Conservation (phyloP, 2,888 invertebrate genomes). For the Cetonia aurata region DNA sequence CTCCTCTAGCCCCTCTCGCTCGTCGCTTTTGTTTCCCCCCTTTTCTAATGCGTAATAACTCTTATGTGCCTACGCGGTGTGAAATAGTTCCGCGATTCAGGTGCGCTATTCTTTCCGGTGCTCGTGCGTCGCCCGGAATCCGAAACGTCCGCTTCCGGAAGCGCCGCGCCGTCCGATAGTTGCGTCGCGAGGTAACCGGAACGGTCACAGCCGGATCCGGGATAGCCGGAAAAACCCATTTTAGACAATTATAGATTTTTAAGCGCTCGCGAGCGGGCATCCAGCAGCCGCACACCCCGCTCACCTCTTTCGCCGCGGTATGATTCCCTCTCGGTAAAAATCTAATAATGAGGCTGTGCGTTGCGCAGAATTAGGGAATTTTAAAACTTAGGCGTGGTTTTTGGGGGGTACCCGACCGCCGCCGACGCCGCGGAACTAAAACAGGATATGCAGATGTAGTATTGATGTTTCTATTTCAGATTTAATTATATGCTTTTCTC, state of each 20-base stretch:
- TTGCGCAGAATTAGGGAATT: slow-evolving; percentile 67
- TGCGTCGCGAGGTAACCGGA: slow-evolving; percentile 4
- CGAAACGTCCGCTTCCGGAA: slow-evolving; percentile 13
- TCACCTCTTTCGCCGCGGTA: slow-evolving; percentile 50
- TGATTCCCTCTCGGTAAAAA: slow-evolving; percentile 60
- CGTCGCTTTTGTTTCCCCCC: slow-evolving; percentile 50
- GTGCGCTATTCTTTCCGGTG: slow-evolving; percentile 31
- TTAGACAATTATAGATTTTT: slow-evolving; percentile 44
- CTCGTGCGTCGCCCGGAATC: slow-evolving; percentile 10
- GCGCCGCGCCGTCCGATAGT: background rate
- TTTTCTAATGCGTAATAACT: slow-evolving; percentile 57
- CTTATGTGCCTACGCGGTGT: slow-evolving; percentile 52
- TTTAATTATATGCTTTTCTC: slow-evolving; percentile 66
- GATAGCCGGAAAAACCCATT: slow-evolving; percentile 40
- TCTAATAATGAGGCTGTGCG: slow-evolving; percentile 59
- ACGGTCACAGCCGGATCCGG: slow-evolving; percentile 21
- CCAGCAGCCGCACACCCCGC: slow-evolving; percentile 41
- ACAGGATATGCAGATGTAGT: slow-evolving; percentile 62
- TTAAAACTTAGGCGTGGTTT: slow-evolving; percentile 68
- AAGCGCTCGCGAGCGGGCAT: slow-evolving; percentile 23
- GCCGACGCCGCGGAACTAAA: slow-evolving; percentile 48
- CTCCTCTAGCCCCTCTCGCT: slow-evolving; percentile 48
- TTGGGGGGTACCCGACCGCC: slow-evolving; percentile 43
- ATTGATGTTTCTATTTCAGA: slow-evolving; percentile 68
- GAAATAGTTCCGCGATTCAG: slow-evolving; percentile 52